Evolutionary conservation across 2,888 invertebrate genomes (phyloP).

Genomic region (Clanis bilineata): DNA sequence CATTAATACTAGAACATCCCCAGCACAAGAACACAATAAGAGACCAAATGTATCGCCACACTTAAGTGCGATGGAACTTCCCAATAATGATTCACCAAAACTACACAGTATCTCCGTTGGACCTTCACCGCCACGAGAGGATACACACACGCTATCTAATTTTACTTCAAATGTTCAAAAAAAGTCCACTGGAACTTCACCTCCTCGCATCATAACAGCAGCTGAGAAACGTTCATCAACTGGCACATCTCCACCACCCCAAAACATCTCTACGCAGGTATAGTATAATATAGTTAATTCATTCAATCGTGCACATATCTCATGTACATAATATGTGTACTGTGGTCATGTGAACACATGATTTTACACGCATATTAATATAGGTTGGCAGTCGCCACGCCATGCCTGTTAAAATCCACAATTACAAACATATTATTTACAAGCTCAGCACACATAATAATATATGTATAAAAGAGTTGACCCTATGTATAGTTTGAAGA

Average conservation of each 20-base stretch:
- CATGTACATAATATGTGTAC: too few species aligned
- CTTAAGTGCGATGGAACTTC: constrained; percentile 30
- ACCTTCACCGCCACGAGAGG: constrained; percentile 63
- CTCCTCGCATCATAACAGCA: constrained; percentile 47
- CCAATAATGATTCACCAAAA: constrained; percentile 32
- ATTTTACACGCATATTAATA: too few species aligned
- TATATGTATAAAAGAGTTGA: too few species aligned
- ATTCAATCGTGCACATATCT: too few species aligned
- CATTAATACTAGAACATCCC: constrained; percentile 35
- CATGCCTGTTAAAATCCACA: too few species aligned
- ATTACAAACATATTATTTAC: too few species aligned
- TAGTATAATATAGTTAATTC: too few species aligned
- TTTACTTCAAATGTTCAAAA: constrained; percentile 47
- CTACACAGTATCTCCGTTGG: constrained; percentile 65
- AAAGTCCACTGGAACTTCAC: constrained; percentile 79
- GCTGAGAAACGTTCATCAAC: constrained; percentile 63
- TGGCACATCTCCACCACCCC: constrained; percentile 93
- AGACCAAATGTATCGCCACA: constrained; percentile 44
- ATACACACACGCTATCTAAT: constrained; percentile 45
- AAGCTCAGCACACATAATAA: too few species aligned
- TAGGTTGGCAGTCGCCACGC: too few species aligned
- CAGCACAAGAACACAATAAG: constrained; percentile 34
- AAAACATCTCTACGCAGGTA: constrained; percentile 94
- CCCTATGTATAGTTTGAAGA: too few species aligned
- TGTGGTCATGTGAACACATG: too few species aligned